Base-by-base conservation (phyloP, 2,113 vertebrate species). In the Pseudorectes ferrugineus region DNA sequence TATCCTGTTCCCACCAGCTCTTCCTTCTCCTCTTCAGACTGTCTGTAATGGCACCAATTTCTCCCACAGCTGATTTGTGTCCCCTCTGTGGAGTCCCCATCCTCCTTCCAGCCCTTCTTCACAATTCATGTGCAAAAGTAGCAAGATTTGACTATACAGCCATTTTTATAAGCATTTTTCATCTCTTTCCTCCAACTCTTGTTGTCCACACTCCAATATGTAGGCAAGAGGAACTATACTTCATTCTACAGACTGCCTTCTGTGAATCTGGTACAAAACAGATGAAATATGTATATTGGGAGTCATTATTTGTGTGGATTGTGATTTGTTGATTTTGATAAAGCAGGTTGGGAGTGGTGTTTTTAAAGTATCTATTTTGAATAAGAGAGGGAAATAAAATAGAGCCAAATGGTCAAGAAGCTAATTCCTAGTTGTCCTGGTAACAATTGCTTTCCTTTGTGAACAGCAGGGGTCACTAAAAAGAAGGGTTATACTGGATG, bases 391-490 rank as follows among this genome's bases (percentile, higher is more conserved):
- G 43, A 58, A 79, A 75, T 38, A 70, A 70, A 86, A n/a, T 12
- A 0, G 18, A 68, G 20, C 4, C 19, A 62, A 74, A 46, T n/a
- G 14, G 66, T 28, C 55, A 71, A 61, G 29, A 17, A 62, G 55
- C 12, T 43, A 25, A 46, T 70, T 54, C 33, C 18, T 24, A 23
- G 2, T 26, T 68, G 40, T 59, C 46, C 51, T 36, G 1, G 31
- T 45, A 85, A 68, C 31, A 71, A 57, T 65, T 63, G 11, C 38
- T 88, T 79, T 88, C 36, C 42, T 49, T 49, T 40, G 16, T 62
- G 55, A 93, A 85, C 92, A 96, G 95, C 75, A 97, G 89, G 66
- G 80, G 93, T 95, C 95, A 88, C 77, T 94, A 93, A 58, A 94
- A 93, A 91, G 62, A 68, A 93, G 33, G 28, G 51, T 89, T 92